phyloP scores from a whole-genome alignment of 2,797 vertebrate genomes.

The Leptodactylus fallax region DNA sequence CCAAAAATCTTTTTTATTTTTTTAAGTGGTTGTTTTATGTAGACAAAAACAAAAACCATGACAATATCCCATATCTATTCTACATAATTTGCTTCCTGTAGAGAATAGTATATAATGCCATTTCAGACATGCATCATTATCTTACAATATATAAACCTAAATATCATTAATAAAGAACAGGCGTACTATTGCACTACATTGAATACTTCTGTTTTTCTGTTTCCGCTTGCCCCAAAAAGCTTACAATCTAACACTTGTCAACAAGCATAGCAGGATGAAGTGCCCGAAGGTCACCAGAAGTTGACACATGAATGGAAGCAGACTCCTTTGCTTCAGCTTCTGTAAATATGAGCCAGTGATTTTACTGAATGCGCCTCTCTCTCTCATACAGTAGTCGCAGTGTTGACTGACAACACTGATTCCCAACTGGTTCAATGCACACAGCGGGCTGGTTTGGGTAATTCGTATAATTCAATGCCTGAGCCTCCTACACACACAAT shows the following conservation, averaged over 20 bases:
- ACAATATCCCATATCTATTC: too few relatives aligned
- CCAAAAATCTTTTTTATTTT: too few relatives aligned
- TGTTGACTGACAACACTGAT: slow-evolving; percentile 28
- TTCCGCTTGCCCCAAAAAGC: background rate
- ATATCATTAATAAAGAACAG: background rate
- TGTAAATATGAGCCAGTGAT: slow-evolving; percentile 8
- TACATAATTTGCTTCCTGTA: too few relatives aligned
- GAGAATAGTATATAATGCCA: background rate
- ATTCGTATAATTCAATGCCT: slow-evolving; percentile 3
- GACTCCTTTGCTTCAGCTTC: background rate
- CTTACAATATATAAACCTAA: background rate
- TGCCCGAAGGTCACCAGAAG: slow-evolving; percentile 1
- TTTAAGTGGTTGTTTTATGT: too few relatives aligned
- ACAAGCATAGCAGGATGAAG: background rate
- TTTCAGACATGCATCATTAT: background rate
- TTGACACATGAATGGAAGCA: background rate
- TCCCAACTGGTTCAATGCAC: slow-evolving; percentile 22
- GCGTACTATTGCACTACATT: too few relatives aligned
- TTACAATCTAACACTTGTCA: slow-evolving; percentile 8
- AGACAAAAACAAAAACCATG: too few relatives aligned
- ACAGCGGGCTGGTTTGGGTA: slow-evolving; percentile 10
- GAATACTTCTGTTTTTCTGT: background rate
- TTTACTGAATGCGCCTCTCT: background rate
- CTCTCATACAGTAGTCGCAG: slow-evolving; percentile 19
- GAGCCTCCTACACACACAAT: slow-evolving; percentile 1